Conservation (phyloP, 2,113 vertebrate genomes). For the Pelecanoides urinatrix region DNA sequence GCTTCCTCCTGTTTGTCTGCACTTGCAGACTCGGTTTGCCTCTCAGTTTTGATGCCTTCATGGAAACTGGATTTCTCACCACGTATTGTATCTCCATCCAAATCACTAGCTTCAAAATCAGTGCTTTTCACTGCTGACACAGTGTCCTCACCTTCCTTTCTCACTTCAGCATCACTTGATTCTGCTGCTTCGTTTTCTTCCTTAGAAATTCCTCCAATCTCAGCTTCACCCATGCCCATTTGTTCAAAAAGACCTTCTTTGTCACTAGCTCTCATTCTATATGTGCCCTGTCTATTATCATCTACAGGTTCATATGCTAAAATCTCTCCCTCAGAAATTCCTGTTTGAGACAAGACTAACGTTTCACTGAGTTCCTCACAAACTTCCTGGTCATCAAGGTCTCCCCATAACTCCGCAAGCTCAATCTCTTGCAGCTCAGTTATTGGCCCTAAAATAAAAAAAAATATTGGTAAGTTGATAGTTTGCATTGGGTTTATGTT, state of each 20-base stretch:
- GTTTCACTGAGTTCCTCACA: background rate
- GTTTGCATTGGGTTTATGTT: background rate
- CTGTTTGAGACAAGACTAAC: background rate
- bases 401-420: constrained; percentile 69
- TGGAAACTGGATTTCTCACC: background rate
- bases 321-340: background rate
- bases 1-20: background rate
- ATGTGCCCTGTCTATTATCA: background rate
- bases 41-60: background rate
- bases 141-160: background rate
- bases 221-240: background rate
- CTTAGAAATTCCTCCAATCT: background rate
- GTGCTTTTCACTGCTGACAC: background rate
- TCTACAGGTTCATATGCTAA: background rate
- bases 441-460: constrained; percentile 74
- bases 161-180: background rate
- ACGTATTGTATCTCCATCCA: background rate
- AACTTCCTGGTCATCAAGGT: constrained; percentile 27
- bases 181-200: background rate
- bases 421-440: constrained; percentile 69
- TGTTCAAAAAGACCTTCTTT: background rate
- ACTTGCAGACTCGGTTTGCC: background rate
- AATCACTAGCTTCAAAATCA: background rate
- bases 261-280: background rate
- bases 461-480: background rate